phyloP scores from a whole-genome alignment of 2,113 vertebrate genomes.

The Labeo catla region DNA sequence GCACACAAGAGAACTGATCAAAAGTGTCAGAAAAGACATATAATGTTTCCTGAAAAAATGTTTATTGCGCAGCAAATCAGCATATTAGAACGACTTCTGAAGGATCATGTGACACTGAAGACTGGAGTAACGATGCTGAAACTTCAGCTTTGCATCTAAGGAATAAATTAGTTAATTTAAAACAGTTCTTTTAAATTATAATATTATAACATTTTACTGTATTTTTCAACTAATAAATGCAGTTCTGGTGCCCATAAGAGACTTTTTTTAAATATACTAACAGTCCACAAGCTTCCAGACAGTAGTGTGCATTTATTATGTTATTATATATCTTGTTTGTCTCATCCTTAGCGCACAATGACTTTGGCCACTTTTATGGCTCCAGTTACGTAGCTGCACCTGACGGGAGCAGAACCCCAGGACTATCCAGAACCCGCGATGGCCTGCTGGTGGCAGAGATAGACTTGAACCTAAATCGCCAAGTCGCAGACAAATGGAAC shows the following conservation, averaged over 20 bases:
- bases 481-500: constrained; percentile 91
- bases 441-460: constrained; percentile 89
- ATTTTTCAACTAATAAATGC: not conserved
- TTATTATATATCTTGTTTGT: not conserved
- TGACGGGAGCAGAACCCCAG: constrained; percentile 87
- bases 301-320: not conserved
- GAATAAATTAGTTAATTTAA: not conserved
- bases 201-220: not conserved
- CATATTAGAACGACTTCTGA: not conserved
- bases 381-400: constrained; percentile 93
- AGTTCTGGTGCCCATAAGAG: not conserved
- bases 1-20: not conserved
- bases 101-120: not conserved
- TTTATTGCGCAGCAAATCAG: not conserved
- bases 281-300: not conserved
- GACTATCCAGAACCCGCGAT: constrained; percentile 85
- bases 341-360: constrained; percentile 82
- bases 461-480: constrained; percentile 92
- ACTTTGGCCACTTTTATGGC: constrained; percentile 94
- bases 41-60: not conserved
- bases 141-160: not conserved
- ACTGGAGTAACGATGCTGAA: not conserved
- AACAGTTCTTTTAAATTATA: not conserved
- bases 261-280: not conserved
- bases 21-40: not conserved